Evolutionary conservation across 2,113 vertebrate genomes (phyloP).

Genomic region (human (Homo sapiens)): GRCh38 chr1:31960001-31960500

Average conservation of each 20-base stretch:
- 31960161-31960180: not conserved
- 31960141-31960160: not conserved
- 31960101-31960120: not conserved
- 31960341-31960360: not conserved
- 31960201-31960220: not conserved
- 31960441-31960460: not conserved
- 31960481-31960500: too few species aligned
- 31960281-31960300: not conserved
- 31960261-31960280: not conserved
- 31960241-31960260: not conserved
- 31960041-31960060: not conserved
- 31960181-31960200: not conserved
- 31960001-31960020: not conserved
- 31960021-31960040: not conserved
- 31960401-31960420: not conserved
- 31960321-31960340: not conserved
- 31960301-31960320: not conserved
- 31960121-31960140: not conserved
- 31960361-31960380: not conserved
- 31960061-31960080: not conserved
- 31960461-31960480: not conserved
- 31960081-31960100: not conserved
- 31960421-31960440: not conserved
- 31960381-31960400: rapidly evolving
- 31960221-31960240: not conserved